Percentiles rank a stretch among this genome's conserved stretches.
Conservation (phyloP, 1,140 invertebrate genomes). For the Leptinotarsa lineolata region DNA sequence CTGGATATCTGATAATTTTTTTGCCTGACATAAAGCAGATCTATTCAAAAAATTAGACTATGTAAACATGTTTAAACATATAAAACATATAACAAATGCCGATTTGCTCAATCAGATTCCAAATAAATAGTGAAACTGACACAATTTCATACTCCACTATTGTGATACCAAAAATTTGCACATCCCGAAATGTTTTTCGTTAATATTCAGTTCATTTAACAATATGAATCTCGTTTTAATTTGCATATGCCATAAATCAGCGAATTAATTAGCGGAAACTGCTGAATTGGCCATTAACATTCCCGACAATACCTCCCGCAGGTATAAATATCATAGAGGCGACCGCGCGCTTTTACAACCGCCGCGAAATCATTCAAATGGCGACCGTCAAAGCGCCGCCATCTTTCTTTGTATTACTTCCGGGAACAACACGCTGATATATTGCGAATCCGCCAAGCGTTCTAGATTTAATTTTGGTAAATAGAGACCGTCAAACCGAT, state of each 20-base stretch:
- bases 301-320: conserved; percentile 25
- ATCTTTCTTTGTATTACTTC: conserved; percentile 31
- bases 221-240: too few species aligned
- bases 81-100: too few species aligned
- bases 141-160: too few species aligned
- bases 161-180: too few species aligned
- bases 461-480: conserved; percentile 5
- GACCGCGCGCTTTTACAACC: conserved; percentile 10
- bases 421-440: conserved; percentile 15
- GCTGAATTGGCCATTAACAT: conserved; percentile 33
- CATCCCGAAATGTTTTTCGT: too few species aligned
- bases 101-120: too few species aligned
- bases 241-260: neutral
- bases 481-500: neutral
- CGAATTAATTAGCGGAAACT: conserved; percentile 35
- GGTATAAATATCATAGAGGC: conserved; percentile 35
- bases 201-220: too few species aligned
- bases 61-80: too few species aligned
- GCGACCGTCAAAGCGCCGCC: conserved; percentile 33
- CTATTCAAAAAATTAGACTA: too few species aligned
- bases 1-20: too few species aligned
- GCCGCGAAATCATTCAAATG: conserved; percentile 29
- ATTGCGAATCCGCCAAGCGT: neutral
- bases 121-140: too few species aligned
- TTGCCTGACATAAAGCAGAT: too few species aligned